Percentiles rank a stretch among this genome's conserved stretches.
These are phyloP conservation scores for Pseudorhombus dupliciocellatus DNA, from an alignment of 2,113 vertebrate species.

Conservation along the genomic window DNA sequence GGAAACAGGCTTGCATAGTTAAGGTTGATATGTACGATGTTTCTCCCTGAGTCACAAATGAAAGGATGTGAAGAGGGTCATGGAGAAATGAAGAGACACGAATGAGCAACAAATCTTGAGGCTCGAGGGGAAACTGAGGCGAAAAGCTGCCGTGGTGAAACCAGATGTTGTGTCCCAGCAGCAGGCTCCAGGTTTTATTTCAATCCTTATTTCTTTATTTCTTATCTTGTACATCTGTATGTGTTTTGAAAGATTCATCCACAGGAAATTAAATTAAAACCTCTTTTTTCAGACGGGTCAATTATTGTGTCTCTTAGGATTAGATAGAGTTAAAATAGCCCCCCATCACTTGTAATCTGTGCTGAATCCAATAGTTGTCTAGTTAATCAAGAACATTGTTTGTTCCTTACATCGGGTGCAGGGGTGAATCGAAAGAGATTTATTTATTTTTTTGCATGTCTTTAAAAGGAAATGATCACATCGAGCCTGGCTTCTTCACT, in stretches of 20 bases:
- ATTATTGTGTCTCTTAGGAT: too few relatives aligned
- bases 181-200: background rate
- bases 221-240: too few relatives aligned
- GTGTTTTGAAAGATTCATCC: too few relatives aligned
- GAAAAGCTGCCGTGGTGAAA: background rate
- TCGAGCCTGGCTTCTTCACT: slow-evolving; percentile 55
- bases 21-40: background rate
- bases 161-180: background rate
- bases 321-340: too few relatives aligned
- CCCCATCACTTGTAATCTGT: too few relatives aligned
- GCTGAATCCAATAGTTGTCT: too few relatives aligned
- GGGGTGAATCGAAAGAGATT: background rate
- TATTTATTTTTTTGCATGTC: slow-evolving; percentile 7
- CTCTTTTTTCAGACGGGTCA: too few relatives aligned
- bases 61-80: background rate
- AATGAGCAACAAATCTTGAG: background rate
- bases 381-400: too few relatives aligned
- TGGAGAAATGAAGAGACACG: background rate
- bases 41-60: background rate
- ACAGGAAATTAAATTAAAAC: too few relatives aligned
- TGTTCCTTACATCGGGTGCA: background rate
- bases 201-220: too few relatives aligned
- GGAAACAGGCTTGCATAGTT: background rate
- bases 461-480: slow-evolving; percentile 55
- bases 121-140: background rate